Conservation (phyloP, 35 echinoderm and acorn worm genomes). For the Apostichopus japonicus region DNA sequence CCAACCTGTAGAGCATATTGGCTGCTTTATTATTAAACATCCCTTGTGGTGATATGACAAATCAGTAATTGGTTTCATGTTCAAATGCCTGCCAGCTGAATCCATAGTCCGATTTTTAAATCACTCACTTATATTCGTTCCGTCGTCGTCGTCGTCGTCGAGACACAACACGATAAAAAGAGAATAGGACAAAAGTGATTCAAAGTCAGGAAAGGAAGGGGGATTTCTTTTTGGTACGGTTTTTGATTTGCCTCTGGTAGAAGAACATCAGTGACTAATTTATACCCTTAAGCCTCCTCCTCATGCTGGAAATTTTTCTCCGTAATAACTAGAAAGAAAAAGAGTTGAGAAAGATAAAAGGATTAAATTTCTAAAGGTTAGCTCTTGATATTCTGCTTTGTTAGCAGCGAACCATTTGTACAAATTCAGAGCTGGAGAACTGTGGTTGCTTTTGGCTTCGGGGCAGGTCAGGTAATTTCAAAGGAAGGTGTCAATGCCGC, state of each 20-base stretch:
- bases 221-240: background rate
- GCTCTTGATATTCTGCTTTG: background rate
- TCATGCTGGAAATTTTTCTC: background rate
- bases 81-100: background rate
- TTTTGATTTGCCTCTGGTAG: background rate
- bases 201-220: too few relatives aligned
- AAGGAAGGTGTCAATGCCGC: background rate
- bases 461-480: background rate
- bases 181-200: too few relatives aligned
- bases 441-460: background rate
- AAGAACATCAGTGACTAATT: background rate
- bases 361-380: background rate
- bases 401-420: background rate
- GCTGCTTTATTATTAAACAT: background rate
- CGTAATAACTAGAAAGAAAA: background rate
- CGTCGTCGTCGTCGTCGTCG: too few relatives aligned
- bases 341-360: background rate
- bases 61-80: conserved; percentile 29
- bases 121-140: too few relatives aligned
- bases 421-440: background rate
- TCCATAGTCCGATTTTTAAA: too few relatives aligned
- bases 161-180: too few relatives aligned
- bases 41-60: background rate
- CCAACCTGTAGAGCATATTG: too few relatives aligned
- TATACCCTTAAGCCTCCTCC: background rate